Evolutionary conservation across 2,797 vertebrate species (phyloP), one percentile per base, ranked within the genome.

Genomic region (Rhinella marina): DNA sequence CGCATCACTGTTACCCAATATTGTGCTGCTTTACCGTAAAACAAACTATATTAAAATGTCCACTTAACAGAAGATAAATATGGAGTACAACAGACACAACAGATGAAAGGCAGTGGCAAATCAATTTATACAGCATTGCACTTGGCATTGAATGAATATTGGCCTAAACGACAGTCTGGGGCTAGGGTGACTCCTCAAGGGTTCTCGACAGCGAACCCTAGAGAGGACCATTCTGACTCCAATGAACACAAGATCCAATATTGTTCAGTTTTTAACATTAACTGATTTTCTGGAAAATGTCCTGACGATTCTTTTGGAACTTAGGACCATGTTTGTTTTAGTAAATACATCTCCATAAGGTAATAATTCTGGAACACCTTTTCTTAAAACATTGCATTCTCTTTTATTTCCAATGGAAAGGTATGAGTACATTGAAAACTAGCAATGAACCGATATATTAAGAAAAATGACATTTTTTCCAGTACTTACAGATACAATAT

Each of bases 21-120:
- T 10, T 7, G 17, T 23, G 21, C 21, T n/a, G 80, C 41, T 41
- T 66, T 66, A 81, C 79, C 59, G 29, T 12, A 62, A 59, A 59
- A 29, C 9, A 23, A 81, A 64, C 57, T 32, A 16, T n/a, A 64
- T 21, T n/a, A 50, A 48, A 64, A 48, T 23, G 61, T 64, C 21
- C 29, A 16, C 41, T 66, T 81, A 81, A 50, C 80, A 64, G 32
- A 64, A 62, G 62, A 66, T 64, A 50, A 66, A 81, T 64, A 81
- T 66, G 25, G 29, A 14, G 23, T n/a, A 81, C 59, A 64, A 64
- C 27, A 81, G 66, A 81, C 79, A 81, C 79, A 41, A 62, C 23
- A 48, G 5, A 64, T 61, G 61, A 16, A 48, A 25, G 23, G 17
- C 57, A 61, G 73, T 76, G 25, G 56, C 78, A 61, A 80, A 80